These are phyloP conservation scores for Bombus cullumanus DNA, from an alignment of 1,140 invertebrate genomes.

Conservation along the genomic window DNA sequence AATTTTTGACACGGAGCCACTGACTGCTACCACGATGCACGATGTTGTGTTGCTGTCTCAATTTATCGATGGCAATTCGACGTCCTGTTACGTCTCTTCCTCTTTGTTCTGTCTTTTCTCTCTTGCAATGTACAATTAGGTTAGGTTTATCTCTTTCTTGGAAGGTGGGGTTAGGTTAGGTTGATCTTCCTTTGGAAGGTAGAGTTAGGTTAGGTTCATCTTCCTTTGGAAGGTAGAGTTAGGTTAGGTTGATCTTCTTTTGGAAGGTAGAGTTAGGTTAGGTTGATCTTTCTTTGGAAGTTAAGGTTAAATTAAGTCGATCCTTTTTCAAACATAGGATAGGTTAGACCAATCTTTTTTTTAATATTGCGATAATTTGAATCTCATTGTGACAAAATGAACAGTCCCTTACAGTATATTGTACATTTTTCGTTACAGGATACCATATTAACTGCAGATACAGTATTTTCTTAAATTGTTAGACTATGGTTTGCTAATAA, in stretches of 20 bases:
- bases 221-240: not conserved
- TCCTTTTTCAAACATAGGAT: too few species aligned
- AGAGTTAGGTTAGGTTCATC: not conserved
- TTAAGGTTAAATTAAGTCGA: too few species aligned
- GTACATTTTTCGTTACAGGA: too few species aligned
- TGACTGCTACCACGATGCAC: constrained; percentile 3
- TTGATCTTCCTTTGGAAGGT: not conserved
- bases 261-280: not conserved
- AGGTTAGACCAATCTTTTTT: too few species aligned
- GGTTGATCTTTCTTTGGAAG: not conserved
- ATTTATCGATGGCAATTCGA: not conserved
- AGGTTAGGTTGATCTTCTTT: not conserved
- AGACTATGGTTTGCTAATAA: too few species aligned
- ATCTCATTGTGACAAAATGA: too few species aligned
- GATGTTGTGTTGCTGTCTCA: constrained; percentile 9
- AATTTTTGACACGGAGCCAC: constrained; percentile 47
- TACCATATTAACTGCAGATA: too few species aligned
- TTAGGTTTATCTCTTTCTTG: not conserved
- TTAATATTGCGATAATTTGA: too few species aligned
- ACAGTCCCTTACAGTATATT: too few species aligned
- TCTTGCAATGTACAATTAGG: not conserved
- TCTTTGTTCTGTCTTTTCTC: not conserved
- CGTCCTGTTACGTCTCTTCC: not conserved
- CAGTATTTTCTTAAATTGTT: too few species aligned
- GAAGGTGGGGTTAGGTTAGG: not conserved